A percentile compares a stretch with the other conserved stretches of the same genome.
phyloP scores from a whole-genome alignment of 1,140 invertebrate genomes.

The Drosophila insularis region DNA sequence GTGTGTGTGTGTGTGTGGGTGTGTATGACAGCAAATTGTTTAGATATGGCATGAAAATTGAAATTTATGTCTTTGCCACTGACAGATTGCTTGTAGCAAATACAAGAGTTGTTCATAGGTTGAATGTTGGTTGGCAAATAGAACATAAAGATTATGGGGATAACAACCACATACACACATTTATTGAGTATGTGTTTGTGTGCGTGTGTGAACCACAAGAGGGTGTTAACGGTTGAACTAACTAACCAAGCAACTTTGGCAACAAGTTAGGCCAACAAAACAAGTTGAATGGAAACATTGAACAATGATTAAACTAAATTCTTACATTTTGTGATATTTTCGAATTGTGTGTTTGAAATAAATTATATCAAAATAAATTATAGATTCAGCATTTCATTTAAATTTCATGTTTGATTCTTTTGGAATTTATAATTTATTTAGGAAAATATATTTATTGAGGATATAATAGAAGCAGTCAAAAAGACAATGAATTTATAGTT shows the following conservation, averaged over 20 bases:
- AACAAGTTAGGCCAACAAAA: constrained; percentile 7
- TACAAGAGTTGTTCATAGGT: constrained; percentile 23
- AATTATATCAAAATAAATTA: too few species aligned
- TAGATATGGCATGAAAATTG: constrained; percentile 77
- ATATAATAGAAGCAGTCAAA: too few species aligned
- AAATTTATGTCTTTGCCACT: constrained; percentile 73
- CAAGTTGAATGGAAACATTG: background rate
- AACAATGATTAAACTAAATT: background rate
- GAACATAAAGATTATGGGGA: constrained; percentile 46
- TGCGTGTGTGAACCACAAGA: constrained; percentile 1
- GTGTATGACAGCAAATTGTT: constrained; percentile 67
- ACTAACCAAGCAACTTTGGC: constrained; percentile 20
- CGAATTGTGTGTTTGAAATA: too few species aligned
- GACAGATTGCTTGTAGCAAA: constrained; percentile 64
- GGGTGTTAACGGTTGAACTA: constrained; percentile 28
- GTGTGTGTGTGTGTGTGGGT: constrained; percentile 19
- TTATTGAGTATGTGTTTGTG: background rate
- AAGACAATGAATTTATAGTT: too few species aligned
- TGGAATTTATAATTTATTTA: too few species aligned
- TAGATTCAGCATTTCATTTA: too few species aligned
- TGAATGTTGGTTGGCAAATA: constrained; percentile 41
- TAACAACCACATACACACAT: constrained; percentile 5
- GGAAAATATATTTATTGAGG: too few species aligned
- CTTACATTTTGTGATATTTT: background rate
- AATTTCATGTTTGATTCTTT: too few species aligned